phyloP scores from a whole-genome alignment of 2,797 vertebrate genomes.

The Pantherophis vulpinus region DNA sequence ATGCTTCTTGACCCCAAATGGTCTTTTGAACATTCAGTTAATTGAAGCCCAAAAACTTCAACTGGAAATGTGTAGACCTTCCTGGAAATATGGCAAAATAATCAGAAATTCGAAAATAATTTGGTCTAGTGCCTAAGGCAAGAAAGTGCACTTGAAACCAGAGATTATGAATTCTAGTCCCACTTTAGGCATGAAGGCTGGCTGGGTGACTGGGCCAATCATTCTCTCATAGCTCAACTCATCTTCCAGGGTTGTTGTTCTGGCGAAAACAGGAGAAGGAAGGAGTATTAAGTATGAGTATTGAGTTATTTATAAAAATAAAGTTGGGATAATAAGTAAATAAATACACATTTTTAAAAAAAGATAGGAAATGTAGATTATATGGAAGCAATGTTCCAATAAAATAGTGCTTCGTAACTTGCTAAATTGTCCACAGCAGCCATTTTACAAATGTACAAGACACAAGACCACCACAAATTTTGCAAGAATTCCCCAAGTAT shows the following conservation, averaged over 20 bases:
- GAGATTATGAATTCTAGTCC: neutral
- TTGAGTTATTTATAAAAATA: neutral
- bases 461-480: neutral
- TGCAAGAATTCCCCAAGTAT: neutral
- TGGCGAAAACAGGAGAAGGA: neutral
- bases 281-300: neutral
- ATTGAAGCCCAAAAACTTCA: neutral
- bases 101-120: neutral
- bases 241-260: neutral
- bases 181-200: neutral
- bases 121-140: neutral
- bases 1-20: neutral
- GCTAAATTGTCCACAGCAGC: neutral
- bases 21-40: neutral
- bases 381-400: neutral
- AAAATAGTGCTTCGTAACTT: neutral
- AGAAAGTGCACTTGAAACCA: neutral
- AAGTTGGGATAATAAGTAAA: neutral
- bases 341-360: neutral
- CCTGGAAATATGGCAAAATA: neutral
- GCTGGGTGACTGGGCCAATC: neutral
- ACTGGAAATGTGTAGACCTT: neutral
- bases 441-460: neutral
- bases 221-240: neutral
- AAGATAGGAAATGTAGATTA: neutral